Base-by-base conservation (phyloP, 2,113 vertebrate genomes). In the Epinephelus moara region DNA sequence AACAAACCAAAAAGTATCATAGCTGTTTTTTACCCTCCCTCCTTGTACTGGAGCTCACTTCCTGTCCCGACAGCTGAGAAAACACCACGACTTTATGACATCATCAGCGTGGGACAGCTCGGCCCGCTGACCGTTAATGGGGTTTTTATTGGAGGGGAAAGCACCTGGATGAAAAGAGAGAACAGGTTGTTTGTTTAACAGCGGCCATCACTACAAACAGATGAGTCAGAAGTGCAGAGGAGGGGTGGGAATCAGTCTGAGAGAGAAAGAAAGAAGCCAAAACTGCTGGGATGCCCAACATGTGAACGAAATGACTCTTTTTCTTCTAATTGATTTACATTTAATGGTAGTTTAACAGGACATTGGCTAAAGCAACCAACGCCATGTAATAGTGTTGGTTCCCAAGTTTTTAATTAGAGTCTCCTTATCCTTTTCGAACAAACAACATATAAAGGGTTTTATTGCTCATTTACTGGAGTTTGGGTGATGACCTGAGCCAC, bases 131-230 rank as follows among this genome's bases (percentile, higher is more conserved):
- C 52, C 15, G 11, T 70, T 86, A 86, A 87, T 75, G 59, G 45
- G 79, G 3, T 59, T 86, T 93, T 92, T 89, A 90, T 82, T 80
- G 87, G 62, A 69, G 74, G 76, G 64, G 78, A 74, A 77, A 88
- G 90, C 78, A 92, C 83, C 89, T 92, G 93, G 84, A 9, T 88
- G 78, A 89, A 81, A 86, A 80, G 4, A 77, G 78, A 81, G 72
- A 83, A 64, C 67, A 85, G 85, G 64, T 78, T 89, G 84, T 91
- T 80, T 68, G 64, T 85, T 59, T 93, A 91, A 91, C 52, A 76
- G 80, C 40, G 10, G 86, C 70, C 76, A 75, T 90, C 64, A 67
- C 14, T 55, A 37, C 87, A 74, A 78, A 62, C 80, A 78, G 18
- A 91, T n/a, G 78, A 86, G 84, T 83, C 84, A 3, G 45, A 68